Percentiles rank a stretch among this genome's conserved stretches.
Evolutionary conservation across 1,140 invertebrate species (phyloP).

Genomic region (Ips nitidus): DNA sequence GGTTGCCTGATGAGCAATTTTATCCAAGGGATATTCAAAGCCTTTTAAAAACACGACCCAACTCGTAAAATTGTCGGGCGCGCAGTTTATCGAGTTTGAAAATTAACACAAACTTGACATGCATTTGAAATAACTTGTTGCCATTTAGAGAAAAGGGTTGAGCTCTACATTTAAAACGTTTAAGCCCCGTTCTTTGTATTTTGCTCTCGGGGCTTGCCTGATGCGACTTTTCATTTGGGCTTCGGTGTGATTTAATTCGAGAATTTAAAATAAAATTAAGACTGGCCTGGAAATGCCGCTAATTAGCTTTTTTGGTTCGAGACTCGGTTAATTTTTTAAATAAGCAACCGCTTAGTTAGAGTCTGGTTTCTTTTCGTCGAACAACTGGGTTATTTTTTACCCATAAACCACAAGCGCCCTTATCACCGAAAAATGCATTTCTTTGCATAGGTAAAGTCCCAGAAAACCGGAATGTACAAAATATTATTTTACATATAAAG

Average conservation of each 20-base stretch:
- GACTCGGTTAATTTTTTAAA: conserved; percentile 14
- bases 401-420: conserved; percentile 14
- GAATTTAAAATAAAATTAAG: conserved; percentile 30
- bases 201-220: conserved; percentile 17
- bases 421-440: conserved; percentile 23
- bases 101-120: conserved; percentile 42
- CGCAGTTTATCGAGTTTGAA: conserved; percentile 41
- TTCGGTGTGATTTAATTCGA: conserved; percentile 27
- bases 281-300: conserved; percentile 15
- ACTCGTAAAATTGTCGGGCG: conserved; percentile 36
- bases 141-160: conserved; percentile 35
- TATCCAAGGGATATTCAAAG: conserved; percentile 26
- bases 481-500: conserved; percentile 32
- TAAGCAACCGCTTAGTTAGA: not conserved
- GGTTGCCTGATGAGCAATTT: too few relatives aligned
- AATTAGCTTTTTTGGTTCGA: conserved; percentile 19
- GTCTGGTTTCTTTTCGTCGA: too few relatives aligned
- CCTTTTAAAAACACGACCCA: conserved; percentile 36
- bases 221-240: conserved; percentile 31
- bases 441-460: conserved; percentile 12
- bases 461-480: conserved; percentile 17
- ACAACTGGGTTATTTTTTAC: not conserved
- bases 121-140: conserved; percentile 44
- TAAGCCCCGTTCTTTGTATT: conserved; percentile 30
- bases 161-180: conserved; percentile 32